A percentile compares a stretch with the other conserved stretches of the same genome.
Evolutionary conservation across 37 sponge, comb jelly and placozoan genomes (phyloP).

Genomic region (Crambe crambe): DNA sequence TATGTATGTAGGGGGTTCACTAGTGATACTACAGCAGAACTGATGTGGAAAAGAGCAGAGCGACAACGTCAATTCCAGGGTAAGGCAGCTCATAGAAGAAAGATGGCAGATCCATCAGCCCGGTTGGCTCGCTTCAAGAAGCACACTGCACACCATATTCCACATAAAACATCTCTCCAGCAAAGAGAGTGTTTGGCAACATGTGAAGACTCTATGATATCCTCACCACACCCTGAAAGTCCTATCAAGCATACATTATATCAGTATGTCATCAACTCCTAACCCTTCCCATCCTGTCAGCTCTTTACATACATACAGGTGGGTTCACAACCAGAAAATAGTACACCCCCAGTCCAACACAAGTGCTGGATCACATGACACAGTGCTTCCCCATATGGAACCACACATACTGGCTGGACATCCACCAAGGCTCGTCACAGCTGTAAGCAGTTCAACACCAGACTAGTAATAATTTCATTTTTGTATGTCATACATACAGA

Average conservation of each 20-base stretch:
- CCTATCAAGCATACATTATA: no score
- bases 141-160: no score
- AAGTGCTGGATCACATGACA: neutral
- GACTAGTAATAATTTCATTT: no score
- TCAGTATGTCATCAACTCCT: no score
- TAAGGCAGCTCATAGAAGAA: slow-evolving; percentile 13
- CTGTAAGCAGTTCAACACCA: no score
- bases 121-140: slow-evolving; percentile 40
- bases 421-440: slow-evolving; percentile 44
- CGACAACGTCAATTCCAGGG: slow-evolving; percentile 29
- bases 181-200: no score
- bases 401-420: slow-evolving; percentile 60
- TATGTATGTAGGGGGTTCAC: slow-evolving; percentile 35
- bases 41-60: slow-evolving; percentile 40
- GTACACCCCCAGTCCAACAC: neutral
- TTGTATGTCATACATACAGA: no score
- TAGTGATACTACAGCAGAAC: slow-evolving; percentile 13
- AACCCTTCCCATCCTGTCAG: no score
- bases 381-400: slow-evolving; percentile 46
- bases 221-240: no score
- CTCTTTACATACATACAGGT: no score
- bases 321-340: neutral
- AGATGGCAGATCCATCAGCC: slow-evolving; percentile 38
- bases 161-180: no score
- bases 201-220: no score